Percentiles rank a stretch among this genome's conserved stretches.
Evolutionary conservation across 1,140 invertebrate species (phyloP).

Genomic region (Rhyacophila brunnea): DNA sequence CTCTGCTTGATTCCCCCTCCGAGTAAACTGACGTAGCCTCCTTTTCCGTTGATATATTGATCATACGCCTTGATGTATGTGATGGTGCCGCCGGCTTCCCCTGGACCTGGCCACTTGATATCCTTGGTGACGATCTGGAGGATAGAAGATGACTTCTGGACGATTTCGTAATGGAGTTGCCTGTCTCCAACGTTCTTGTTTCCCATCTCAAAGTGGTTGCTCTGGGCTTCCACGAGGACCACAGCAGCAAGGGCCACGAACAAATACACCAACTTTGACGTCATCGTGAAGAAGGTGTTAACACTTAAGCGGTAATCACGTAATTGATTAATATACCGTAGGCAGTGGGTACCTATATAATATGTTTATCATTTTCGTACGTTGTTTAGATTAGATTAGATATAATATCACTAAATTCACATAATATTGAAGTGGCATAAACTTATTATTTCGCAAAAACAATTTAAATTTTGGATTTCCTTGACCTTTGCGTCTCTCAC

Average conservation of each 20-base stretch:
- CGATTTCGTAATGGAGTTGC: constrained; percentile 38
- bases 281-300: too few relatives aligned
- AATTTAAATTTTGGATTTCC: too few relatives aligned
- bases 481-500: too few relatives aligned
- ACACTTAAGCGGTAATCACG: too few relatives aligned
- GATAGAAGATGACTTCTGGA: constrained; percentile 42
- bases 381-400: too few relatives aligned
- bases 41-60: constrained; percentile 50
- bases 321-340: too few relatives aligned
- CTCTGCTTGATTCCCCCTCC: constrained; percentile 45
- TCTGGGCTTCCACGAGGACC: constrained; percentile 10
- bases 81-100: constrained; percentile 38
- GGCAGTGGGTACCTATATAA: too few relatives aligned
- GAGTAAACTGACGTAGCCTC: constrained; percentile 44
- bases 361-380: too few relatives aligned
- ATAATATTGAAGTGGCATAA: too few relatives aligned
- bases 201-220: constrained; percentile 22
- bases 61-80: constrained; percentile 50
- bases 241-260: constrained; percentile 5
- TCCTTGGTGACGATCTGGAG: constrained; percentile 41
- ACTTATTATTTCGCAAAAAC: too few relatives aligned
- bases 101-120: constrained; percentile 36
- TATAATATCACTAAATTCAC: too few relatives aligned
- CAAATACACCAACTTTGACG: constrained; percentile 12
- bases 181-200: constrained; percentile 28